These are phyloP conservation scores for Orius laevigatus DNA, from an alignment of 1,140 invertebrate genomes.

Conservation along the genomic window DNA sequence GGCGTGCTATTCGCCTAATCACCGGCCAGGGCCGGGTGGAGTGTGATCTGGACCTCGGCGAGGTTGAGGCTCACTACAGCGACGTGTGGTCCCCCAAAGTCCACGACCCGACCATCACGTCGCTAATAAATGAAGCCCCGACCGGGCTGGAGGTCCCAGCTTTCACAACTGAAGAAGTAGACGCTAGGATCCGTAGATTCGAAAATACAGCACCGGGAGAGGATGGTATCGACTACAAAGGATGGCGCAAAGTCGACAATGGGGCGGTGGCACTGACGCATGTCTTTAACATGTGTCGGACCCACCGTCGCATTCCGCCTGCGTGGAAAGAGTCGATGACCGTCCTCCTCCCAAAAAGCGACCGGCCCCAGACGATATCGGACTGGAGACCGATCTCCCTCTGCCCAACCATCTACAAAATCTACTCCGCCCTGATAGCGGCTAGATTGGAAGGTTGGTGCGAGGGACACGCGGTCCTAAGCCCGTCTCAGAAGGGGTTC, in stretches of 20 bases:
- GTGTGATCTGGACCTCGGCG: background rate
- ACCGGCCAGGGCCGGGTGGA: background rate
- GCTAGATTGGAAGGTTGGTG: constrained; percentile 7
- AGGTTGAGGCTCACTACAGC: background rate
- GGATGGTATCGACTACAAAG: constrained; percentile 18
- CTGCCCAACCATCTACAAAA: constrained; percentile 23
- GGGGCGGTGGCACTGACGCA: constrained; percentile 9
- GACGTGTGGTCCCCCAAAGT: background rate
- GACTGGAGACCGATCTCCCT: constrained; percentile 27
- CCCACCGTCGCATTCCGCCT: constrained; percentile 9
- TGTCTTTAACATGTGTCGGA: constrained; percentile 15
- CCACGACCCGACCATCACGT: too few species aligned
- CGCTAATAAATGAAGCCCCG: background rate
- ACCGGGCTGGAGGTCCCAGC: background rate
- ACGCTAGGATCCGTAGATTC: background rate
- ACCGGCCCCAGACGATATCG: constrained; percentile 16
- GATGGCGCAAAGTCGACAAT: constrained; percentile 8
- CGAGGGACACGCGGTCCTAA: background rate
- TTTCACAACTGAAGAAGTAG: constrained; percentile 8
- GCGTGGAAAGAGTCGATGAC: constrained; percentile 21
- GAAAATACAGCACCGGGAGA: constrained; percentile 22
- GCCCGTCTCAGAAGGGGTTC: constrained; percentile 17
- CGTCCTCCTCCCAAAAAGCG: constrained; percentile 25
- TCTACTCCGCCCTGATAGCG: constrained; percentile 23
- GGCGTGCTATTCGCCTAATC: background rate